Base-by-base conservation (phyloP, 2,888 invertebrate species). In the Rhingia campestris region DNA sequence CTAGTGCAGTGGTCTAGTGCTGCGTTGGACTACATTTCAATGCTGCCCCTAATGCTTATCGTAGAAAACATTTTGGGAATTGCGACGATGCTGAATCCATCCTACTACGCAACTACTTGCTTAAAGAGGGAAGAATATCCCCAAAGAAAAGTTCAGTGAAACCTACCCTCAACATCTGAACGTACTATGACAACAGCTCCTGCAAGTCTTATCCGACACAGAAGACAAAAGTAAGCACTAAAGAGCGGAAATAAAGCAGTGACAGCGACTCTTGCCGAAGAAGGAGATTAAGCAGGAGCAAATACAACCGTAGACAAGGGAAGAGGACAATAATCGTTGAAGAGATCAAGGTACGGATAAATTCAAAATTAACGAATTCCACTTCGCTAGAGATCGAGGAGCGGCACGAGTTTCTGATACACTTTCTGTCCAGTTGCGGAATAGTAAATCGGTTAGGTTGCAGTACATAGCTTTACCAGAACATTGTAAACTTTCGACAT, bases 261-360 rank as follows among this genome's bases (percentile, higher is more conserved):
- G 1, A 5, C 4, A 47, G 5, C 32, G n/a, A 54, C 56, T 79
- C 2, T 73, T 79, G 9, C 74, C 59, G 2, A 80, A 74, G 37
- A 63, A 66, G 30, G 80, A 77, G 43, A 63, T 75, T 10, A 79
- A 79, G 35, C 10, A 22, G 7, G 74, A 82, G 59, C 32, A 10
- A 4, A 7, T 12, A 4, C 39, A 58, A 7, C 86, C 89, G 2
- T 97, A 96, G 96, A 95, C 94, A 0, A 92, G 96, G 81, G 95
- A 96, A 12, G 97, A 97, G 88, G 97, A 97, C 95, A 91, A 92
- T 95, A 3, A 94, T 97, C 87, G 90, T 97, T 12, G 94, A 95
- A 90, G 93, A 94, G 67, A 93, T 96, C 77, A 95, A 89, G 4
- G 86, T 88, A 14, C 88, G 89, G 7, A 89, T 91, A 3, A 70